phyloP scores from a whole-genome alignment of 2,888 invertebrate genomes.

The Phortica okadai region DNA sequence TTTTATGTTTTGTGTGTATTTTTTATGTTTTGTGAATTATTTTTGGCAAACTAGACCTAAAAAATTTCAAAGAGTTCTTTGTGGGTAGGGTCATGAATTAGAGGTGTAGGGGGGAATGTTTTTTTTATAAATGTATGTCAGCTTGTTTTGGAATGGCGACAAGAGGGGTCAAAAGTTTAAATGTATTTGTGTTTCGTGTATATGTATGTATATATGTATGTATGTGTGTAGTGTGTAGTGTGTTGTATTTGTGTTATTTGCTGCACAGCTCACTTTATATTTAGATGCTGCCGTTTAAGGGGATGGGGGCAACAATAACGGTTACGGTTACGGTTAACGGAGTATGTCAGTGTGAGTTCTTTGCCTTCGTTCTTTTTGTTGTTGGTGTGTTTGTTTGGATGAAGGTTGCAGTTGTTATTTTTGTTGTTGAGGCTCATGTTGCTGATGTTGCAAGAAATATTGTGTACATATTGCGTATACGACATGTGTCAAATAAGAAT shows the following conservation, averaged over 20 bases:
- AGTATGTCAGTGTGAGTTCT: slow-evolving; percentile 28
- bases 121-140: slow-evolving; percentile 50
- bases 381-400: slow-evolving; percentile 10
- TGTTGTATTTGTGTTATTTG: slow-evolving; percentile 9
- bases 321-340: background rate
- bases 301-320: background rate
- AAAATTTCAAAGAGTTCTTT: slow-evolving; percentile 51
- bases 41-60: slow-evolving; percentile 60
- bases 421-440: slow-evolving; percentile 34
- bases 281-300: slow-evolving; percentile 37
- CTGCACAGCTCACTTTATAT: slow-evolving; percentile 23
- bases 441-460: background rate
- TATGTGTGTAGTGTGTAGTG: slow-evolving; percentile 47
- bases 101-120: slow-evolving; percentile 24
- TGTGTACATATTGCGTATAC: slow-evolving; percentile 59
- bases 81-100: slow-evolving; percentile 21
- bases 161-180: background rate
- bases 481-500: slow-evolving; percentile 49
- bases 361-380: slow-evolving; percentile 18
- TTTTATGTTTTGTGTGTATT: slow-evolving; percentile 29
- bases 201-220: slow-evolving; percentile 43
- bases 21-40: slow-evolving; percentile 38
- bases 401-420: slow-evolving; percentile 7
- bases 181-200: background rate
- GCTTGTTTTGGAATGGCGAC: slow-evolving; percentile 22